A percentile compares a stretch with the other conserved stretches of the same genome.
These are phyloP conservation scores for Chloroclysta siterata DNA, from an alignment of 2,888 invertebrate species.

Conservation along the genomic window DNA sequence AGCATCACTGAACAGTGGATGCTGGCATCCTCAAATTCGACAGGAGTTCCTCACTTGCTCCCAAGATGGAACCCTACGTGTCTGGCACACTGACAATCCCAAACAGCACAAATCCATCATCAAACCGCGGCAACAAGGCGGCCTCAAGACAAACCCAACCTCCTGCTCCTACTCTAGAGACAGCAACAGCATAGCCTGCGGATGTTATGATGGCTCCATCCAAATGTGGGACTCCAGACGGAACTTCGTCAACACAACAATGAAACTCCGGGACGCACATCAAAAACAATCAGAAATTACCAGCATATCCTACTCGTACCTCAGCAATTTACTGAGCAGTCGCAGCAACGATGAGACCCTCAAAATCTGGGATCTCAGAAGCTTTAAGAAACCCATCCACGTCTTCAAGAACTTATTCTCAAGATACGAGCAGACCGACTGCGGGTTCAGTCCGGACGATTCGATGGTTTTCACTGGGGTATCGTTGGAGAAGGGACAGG, in stretches of 20 bases:
- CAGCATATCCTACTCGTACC: constrained; percentile 94
- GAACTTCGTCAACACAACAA: constrained; percentile 94
- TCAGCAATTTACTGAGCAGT: constrained; percentile 91
- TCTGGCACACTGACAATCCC: constrained; percentile 94
- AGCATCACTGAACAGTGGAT: constrained; percentile 94
- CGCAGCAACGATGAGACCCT: constrained; percentile 96
- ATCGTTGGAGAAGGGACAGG: constrained; percentile 88
- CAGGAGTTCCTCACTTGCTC: constrained; percentile 98
- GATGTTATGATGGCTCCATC: constrained; percentile 96
- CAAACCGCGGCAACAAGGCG: constrained; percentile 94
- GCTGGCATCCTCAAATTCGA: constrained; percentile 95
- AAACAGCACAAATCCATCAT: constrained; percentile 92
- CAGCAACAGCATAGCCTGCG: constrained; percentile 94
- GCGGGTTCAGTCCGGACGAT: constrained; percentile 97
- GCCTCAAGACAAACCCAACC: constrained; percentile 93
- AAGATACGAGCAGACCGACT: constrained; percentile 93
- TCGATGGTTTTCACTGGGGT: constrained; percentile 94
- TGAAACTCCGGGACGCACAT: constrained; percentile 92
- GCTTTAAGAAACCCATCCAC: constrained; percentile 91
- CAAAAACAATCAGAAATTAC: constrained; percentile 91
- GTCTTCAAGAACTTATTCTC: constrained; percentile 90
- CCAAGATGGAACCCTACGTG: constrained; percentile 95
- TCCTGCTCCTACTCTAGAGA: constrained; percentile 93
- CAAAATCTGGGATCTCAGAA: constrained; percentile 97
- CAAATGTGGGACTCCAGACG: constrained; percentile 99